These are phyloP conservation scores for Hiodon alosoides DNA, from an alignment of 2,113 vertebrate species.

Conservation along the genomic window DNA sequence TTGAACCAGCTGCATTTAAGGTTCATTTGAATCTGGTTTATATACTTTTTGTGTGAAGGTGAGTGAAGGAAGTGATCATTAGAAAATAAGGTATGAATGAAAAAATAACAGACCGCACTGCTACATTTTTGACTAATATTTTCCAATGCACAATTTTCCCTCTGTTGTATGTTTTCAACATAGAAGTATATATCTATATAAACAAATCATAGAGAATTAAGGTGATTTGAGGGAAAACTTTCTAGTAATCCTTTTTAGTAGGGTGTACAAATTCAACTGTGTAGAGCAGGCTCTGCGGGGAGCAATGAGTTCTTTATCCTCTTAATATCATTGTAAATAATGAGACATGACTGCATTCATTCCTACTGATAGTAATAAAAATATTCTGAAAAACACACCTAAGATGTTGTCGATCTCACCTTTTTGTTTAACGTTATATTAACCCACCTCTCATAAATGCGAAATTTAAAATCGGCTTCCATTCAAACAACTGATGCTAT, in stretches of 20 bases:
- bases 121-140: not conserved
- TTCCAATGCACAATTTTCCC: conserved; percentile 17
- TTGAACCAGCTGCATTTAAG: too few species aligned
- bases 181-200: conserved; percentile 32
- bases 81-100: not conserved
- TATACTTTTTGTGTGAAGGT: too few species aligned
- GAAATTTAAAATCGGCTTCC: not conserved
- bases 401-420: not conserved
- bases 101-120: not conserved
- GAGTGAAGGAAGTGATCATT: not conserved
- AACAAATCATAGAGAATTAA: conserved; percentile 40
- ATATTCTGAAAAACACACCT: conserved; percentile 38
- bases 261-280: conserved; percentile 52
- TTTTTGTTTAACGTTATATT: not conserved
- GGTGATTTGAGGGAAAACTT: conserved; percentile 59
- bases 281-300: conserved; percentile 64
- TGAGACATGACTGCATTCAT: conserved; percentile 42
- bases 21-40: too few species aligned
- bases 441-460: not conserved
- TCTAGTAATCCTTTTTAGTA: conserved; percentile 61
- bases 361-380: conserved; percentile 54
- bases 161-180: conserved; percentile 17
- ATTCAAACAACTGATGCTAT: not conserved
- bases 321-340: conserved; percentile 76
- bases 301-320: conserved; percentile 48